Base-by-base conservation (phyloP, 2,797 vertebrate species). In the Cottoperca gobio region DNA sequence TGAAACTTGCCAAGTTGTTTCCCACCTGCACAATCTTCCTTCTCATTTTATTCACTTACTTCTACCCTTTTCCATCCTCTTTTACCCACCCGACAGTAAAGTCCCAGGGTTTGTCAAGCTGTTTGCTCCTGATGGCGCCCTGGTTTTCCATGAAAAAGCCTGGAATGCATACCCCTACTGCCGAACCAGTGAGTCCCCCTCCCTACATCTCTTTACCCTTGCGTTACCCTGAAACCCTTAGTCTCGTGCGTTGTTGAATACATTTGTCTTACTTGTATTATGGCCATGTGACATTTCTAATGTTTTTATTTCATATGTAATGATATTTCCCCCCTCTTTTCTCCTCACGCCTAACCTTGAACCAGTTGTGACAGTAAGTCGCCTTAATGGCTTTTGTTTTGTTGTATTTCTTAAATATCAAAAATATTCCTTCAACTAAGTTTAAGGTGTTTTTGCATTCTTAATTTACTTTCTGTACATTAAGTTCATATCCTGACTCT, bases 101-200 rank as follows among this genome's bases (percentile, higher is more conserved):
- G 97, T 98, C 72, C 97, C 97, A 50, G 91, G 73, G 0, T 98
- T 97, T 89, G 94, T 99, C 65, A 95, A 93, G 86, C 90, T 97
- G 92, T 85, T 99, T 16, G 97, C 97, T 68, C 97, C 97, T 1
- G 96, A 97, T 75, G 95, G 96, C 52, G 95, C 96, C 71, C 88
- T 99, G 91, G 93, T 97, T 58, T 98, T 99, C 82, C 97, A 98
- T 0, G 98, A 99, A 93, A 96, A 98, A 78, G 98, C 97, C 82
- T 99, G 97, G 97, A 99, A 99, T 0, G 97, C 97, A 0, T 99
- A 98, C 67, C 98, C 97, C 24, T 99, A 98, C 94, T 99, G 97
- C 92, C 93, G 93, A 93, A 99, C 98, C 86, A 95, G 98, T 99
- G 93, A 96, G 96, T 91, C 50, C 52, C 61, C 19, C 43, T 42